Evolutionary conservation across 2,888 invertebrate genomes (phyloP), one percentile per base, ranked within the genome.

Genomic region (Ceramica pisi): DNA sequence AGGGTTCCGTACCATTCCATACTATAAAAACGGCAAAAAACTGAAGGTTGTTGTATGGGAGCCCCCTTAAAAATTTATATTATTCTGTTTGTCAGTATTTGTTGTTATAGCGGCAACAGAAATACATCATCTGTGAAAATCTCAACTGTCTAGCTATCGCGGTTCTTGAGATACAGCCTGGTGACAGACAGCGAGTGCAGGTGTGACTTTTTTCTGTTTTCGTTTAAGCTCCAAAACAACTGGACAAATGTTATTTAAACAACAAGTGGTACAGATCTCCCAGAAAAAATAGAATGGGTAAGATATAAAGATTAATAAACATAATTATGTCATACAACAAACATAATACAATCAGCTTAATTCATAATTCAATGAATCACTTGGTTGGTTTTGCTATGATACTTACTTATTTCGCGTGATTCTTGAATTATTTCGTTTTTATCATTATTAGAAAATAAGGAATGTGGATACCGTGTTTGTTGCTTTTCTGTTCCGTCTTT

Each of bases 401-500:
- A 51, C 26, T 31, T n/a, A n/a, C 2, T 5, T n/a, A 77, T 44
- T 78, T 35, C 55, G 48, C 60, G 71, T 61, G 50, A 57, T 70
- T 77, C 23, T 38, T 12, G 48, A 65, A 51, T 60, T 38, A 55
- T 41, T 44, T 60, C 48, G 48, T 53, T 76, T 70, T 62, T 23
- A 73, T 61, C 44, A 51, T 68, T 62, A 57, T 41, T 61, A 10
- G 50, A 64, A 72, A 64, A 61, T 74, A 35, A 51, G 41, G 46
- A 76, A 66, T 80, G 66, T 62, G 7, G 38, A 26, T 80, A 66
- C 38, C 75, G 69, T 80, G 78, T 61, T 44, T 9, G 48, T 21
- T 56, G 35, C 21, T 64, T 23, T 66, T 66, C 48, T 61, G 51
- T 76, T 76, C 75, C 80, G 56, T 66, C 55, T 66, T 80, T 62